Evolutionary conservation across 2,797 vertebrate genomes (phyloP).

Genomic region (Hozukius guyotensis): DNA sequence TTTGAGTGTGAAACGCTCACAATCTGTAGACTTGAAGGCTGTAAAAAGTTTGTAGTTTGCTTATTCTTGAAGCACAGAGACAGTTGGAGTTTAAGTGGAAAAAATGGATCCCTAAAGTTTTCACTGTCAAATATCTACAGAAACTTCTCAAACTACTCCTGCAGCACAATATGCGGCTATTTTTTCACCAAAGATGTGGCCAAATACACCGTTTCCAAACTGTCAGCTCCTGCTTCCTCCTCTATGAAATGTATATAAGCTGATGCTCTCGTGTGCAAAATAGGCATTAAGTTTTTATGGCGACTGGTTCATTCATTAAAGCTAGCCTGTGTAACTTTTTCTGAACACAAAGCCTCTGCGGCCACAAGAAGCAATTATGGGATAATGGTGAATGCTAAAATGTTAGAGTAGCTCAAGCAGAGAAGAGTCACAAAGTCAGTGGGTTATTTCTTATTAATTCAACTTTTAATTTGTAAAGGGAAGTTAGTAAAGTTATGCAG

Average conservation of each 20-base stretch:
- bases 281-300: neutral
- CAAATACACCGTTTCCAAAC: neutral
- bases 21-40: neutral
- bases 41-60: conserved; percentile 7
- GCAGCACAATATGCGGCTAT: neutral
- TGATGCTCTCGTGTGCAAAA: neutral
- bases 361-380: neutral
- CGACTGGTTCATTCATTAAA: neutral
- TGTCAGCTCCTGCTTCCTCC: neutral
- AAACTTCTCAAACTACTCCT: neutral
- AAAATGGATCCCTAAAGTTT: neutral
- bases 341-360: neutral
- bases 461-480: neutral
- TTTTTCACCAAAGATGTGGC: neutral
- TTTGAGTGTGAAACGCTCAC: neutral
- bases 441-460: neutral
- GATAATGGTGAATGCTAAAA: neutral
- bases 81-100: neutral
- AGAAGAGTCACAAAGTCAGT: neutral
- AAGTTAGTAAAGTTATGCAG: neutral
- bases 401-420: neutral
- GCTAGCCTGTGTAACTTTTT: neutral
- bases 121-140: neutral
- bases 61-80: neutral
- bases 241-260: neutral